A percentile compares a stretch with the other conserved stretches of the same genome.
Conservation (phyloP, 2,113 vertebrate species). For the Tilapia sparmanii region DNA sequence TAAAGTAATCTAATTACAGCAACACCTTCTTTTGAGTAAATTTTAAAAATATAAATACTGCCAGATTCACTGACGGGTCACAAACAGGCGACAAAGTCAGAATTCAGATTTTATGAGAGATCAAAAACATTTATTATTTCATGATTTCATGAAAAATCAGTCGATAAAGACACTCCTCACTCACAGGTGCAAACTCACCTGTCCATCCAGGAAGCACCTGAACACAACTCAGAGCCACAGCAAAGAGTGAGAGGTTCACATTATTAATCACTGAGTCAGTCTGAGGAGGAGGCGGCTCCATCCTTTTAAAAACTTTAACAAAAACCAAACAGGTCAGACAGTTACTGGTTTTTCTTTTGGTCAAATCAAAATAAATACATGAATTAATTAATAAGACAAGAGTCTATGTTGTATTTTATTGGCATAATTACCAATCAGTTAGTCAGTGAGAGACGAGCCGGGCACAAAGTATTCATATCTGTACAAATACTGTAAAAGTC, state of each 20-base stretch:
- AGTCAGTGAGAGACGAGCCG: not conserved
- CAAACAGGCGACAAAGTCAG: not conserved
- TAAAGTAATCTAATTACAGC: not conserved
- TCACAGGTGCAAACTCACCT: fast-evolving
- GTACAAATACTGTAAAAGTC: not conserved
- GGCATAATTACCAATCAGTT: not conserved
- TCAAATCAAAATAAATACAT: not conserved
- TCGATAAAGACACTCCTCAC: fast-evolving
- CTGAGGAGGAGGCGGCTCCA: not conserved
- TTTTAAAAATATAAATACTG: fast-evolving
- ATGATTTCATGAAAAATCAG: not conserved
- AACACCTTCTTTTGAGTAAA: fast-evolving
- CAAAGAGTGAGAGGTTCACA: fast-evolving
- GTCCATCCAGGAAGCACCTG: not conserved
- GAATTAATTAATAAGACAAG: not conserved
- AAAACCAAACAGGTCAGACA: not conserved
- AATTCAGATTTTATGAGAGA: not conserved
- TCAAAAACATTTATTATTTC: not conserved
- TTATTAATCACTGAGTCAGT: fast-evolving
- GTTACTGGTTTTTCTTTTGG: not conserved
- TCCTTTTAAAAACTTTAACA: fast-evolving
- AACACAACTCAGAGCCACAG: not conserved
- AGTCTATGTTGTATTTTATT: not conserved
- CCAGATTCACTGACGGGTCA: not conserved
- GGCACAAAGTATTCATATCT: not conserved